Evolutionary conservation across 2,113 vertebrate genomes (phyloP).

Genomic region (Sapajus apella): DNA sequence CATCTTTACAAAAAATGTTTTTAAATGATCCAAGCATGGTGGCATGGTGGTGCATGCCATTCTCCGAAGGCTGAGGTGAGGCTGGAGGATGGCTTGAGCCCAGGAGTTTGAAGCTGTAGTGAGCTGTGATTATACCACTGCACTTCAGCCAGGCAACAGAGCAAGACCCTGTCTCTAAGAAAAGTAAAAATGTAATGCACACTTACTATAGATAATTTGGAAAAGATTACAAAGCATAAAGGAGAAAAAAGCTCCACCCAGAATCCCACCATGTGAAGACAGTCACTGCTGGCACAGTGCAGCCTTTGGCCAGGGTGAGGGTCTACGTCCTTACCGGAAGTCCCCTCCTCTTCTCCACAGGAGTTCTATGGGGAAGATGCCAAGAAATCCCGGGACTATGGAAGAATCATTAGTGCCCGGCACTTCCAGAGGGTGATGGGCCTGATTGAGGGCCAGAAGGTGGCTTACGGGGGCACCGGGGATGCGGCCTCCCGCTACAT

Average conservation of each 20-base stretch:
- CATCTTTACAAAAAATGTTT: too few species aligned
- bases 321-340: background rate
- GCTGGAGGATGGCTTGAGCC: too few species aligned
- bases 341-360: constrained; percentile 75
- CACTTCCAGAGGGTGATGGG: constrained; percentile 90
- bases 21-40: too few species aligned
- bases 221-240: background rate
- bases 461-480: constrained; percentile 87
- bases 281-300: background rate
- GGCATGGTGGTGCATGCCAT: too few species aligned
- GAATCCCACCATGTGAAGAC: background rate
- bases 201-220: background rate
- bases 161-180: too few species aligned
- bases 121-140: too few species aligned
- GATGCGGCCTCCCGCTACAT: constrained; percentile 91
- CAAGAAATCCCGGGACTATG: constrained; percentile 90
- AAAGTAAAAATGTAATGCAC: background rate
- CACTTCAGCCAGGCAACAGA: too few species aligned
- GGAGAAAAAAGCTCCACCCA: too few species aligned
- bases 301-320: background rate
- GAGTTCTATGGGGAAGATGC: constrained; percentile 93
- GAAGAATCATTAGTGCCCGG: constrained; percentile 88
- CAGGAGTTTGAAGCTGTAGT: too few species aligned
- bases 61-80: too few species aligned
- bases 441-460: constrained; percentile 91